Conservation (phyloP, 2,113 vertebrate species). For the Salminus brasiliensis region DNA sequence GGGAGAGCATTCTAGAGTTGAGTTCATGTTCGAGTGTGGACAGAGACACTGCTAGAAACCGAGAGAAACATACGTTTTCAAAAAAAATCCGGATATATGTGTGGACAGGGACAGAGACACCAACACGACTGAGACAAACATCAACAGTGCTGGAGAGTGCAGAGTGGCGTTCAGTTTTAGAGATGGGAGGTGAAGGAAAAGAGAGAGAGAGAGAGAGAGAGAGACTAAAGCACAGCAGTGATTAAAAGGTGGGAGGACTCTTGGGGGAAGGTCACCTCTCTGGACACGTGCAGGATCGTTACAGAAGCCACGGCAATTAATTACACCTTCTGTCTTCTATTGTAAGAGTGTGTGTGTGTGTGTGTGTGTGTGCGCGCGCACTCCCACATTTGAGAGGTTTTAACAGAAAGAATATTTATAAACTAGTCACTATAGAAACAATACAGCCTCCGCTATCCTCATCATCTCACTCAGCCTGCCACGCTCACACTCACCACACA, state of each 20-base stretch:
- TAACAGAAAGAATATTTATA: not conserved
- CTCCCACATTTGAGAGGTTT: not conserved
- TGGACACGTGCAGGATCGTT: not conserved
- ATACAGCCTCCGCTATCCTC: not conserved
- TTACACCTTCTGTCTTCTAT: not conserved
- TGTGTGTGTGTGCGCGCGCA: not conserved
- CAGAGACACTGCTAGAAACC: too few species aligned
- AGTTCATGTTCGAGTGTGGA: too few species aligned
- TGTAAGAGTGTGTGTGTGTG: not conserved
- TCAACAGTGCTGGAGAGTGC: too few species aligned
- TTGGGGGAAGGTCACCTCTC: not conserved
- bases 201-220: not conserved
- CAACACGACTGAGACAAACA: not conserved
- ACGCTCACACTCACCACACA: not conserved
- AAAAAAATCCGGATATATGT: too few species aligned
- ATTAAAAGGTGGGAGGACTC: not conserved
- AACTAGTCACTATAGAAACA: slow-evolving; percentile 27
- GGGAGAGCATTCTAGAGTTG: too few species aligned
- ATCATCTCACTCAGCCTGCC: not conserved
- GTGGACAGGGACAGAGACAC: not conserved
- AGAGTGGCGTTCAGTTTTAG: too few species aligned
- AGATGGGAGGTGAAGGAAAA: not conserved
- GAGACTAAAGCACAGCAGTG: not conserved
- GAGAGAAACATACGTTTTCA: too few species aligned
- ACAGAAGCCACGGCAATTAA: not conserved